A percentile compares a stretch with the other conserved stretches of the same genome.
Conservation (phyloP, 2,113 vertebrate species). For the Epinephelus cyanopodus region DNA sequence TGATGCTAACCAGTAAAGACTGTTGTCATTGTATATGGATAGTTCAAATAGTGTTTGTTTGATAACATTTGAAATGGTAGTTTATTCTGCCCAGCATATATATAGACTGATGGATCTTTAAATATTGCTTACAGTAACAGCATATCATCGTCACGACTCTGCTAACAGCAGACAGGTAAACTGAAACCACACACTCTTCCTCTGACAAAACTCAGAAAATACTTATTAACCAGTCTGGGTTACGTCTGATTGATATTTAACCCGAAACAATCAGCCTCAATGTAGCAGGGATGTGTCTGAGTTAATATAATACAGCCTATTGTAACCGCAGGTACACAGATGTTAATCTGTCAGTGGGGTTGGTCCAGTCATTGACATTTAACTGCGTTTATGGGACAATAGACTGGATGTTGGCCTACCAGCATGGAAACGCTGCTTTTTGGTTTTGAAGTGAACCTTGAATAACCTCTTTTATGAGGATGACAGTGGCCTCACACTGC, state of each 20-base stretch:
- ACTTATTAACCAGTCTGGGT: neutral
- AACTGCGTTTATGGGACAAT: slow-evolving; percentile 58
- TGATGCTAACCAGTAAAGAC: neutral
- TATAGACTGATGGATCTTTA: neutral
- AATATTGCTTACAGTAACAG: neutral
- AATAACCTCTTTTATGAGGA: slow-evolving; percentile 1
- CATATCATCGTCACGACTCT: slow-evolving; percentile 31
- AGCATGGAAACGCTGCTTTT: slow-evolving; percentile 39
- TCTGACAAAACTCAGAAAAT: neutral
- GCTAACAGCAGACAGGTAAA: neutral
- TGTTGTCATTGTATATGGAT: neutral
- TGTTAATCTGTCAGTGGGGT: slow-evolving; percentile 27
- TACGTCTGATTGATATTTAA: slow-evolving; percentile 21
- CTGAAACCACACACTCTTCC: slow-evolving; percentile 3
- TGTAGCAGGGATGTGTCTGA: neutral
- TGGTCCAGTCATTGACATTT: slow-evolving; percentile 38
- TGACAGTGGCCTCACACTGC: neutral
- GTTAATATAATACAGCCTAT: slow-evolving; percentile 9
- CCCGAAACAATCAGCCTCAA: neutral
- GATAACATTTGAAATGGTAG: neutral
- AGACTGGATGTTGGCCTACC: slow-evolving; percentile 44
- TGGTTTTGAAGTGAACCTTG: neutral
- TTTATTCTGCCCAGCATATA: neutral
- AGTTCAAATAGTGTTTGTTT: neutral
- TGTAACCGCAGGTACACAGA: slow-evolving; percentile 7